A percentile compares a stretch with the other conserved stretches of the same genome.
Conservation (phyloP, 2,797 vertebrate genomes). For the Oryzias sinensis region DNA sequence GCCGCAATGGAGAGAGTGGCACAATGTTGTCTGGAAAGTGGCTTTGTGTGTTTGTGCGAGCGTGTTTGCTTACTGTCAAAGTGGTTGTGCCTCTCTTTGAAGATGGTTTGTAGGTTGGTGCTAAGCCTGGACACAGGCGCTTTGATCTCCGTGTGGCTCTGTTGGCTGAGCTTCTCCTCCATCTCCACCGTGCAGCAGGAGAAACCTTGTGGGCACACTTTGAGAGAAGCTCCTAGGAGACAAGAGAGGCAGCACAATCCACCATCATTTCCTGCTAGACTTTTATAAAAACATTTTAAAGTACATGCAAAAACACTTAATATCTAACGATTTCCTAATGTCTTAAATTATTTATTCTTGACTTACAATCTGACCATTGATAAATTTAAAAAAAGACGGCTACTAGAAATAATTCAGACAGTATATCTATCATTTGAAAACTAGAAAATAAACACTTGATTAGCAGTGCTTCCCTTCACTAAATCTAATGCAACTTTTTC, state of each 20-base stretch:
- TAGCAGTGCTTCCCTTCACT: slow-evolving; percentile 23
- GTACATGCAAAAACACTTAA: too few relatives aligned
- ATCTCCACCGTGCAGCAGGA: slow-evolving; percentile 96
- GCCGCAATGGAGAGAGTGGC: slow-evolving; percentile 5
- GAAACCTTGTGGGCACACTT: slow-evolving; percentile 90
- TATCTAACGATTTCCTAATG: too few relatives aligned
- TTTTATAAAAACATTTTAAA: too few relatives aligned
- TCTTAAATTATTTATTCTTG: too few relatives aligned
- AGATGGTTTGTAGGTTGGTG: slow-evolving; percentile 85
- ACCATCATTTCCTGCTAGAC: too few relatives aligned
- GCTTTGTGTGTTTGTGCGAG: slow-evolving; percentile 21
- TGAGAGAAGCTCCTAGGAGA: slow-evolving; percentile 87
- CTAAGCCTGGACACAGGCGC: slow-evolving; percentile 85
- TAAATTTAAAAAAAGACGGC: too few relatives aligned
- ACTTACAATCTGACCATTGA: too few relatives aligned
- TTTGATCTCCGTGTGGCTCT: slow-evolving; percentile 90
- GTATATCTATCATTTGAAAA: neutral
- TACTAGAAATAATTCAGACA: too few relatives aligned
- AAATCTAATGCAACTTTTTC: slow-evolving; percentile 42
- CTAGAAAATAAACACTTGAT: neutral
- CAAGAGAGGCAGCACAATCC: slow-evolving; percentile 1
- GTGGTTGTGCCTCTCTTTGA: slow-evolving; percentile 89
- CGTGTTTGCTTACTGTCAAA: slow-evolving; percentile 89
- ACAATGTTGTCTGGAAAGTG: slow-evolving; percentile 12
- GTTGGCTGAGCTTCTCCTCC: slow-evolving; percentile 94